Evolutionary conservation across 2,113 vertebrate genomes (phyloP), one percentile per base, ranked within the genome.

Genomic region (Tetraodon nigroviridis): DNA sequence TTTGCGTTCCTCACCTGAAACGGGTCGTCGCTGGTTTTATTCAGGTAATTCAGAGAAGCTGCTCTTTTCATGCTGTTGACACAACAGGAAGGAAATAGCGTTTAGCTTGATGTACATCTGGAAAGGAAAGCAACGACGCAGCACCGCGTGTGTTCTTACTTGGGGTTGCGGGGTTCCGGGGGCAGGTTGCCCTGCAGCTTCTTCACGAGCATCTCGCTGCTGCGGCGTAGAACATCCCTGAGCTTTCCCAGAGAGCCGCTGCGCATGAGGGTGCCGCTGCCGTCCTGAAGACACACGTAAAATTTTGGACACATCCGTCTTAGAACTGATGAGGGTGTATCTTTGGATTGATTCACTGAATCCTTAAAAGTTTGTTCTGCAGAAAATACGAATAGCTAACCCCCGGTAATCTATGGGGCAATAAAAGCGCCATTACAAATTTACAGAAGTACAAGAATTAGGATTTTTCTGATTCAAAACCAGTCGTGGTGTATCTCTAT

Each of bases 161-260:
- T 93, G 61, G 80, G 82, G 67, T 80, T 94, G 80, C 92, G 92
- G 16, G 91, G 91, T 27, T 95, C 88, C 47, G 92, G 88, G 1
- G 93, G 93, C 4, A 88, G 92, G 0, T 91, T 93, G 44, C 93
- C 94, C 79, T 98, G 96, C 61, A 99, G 92, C 59, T 95, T 99
- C 89, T 94, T 95, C 79, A 99, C 96, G 81, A 99, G 79, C 85
- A 97, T 83, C 79, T 98, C 96, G 3, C 97, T 99, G 92, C 97
- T 98, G 73, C 93, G 91, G 3, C 95, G 92, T 16, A 99, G 76
- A 18, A 96, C 93, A 5, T 98, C 96, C 24, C 95, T 85, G 69
- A 99, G 91, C 80, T 92, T 98, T 42, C 95, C 95, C 63, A 99
- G 82, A 45, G 97, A 99, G 58, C 93, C 93, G 16, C 93, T 95